Evolutionary conservation across 2,113 vertebrate species (phyloP).

Genomic region (Zosterops pallidus): DNA sequence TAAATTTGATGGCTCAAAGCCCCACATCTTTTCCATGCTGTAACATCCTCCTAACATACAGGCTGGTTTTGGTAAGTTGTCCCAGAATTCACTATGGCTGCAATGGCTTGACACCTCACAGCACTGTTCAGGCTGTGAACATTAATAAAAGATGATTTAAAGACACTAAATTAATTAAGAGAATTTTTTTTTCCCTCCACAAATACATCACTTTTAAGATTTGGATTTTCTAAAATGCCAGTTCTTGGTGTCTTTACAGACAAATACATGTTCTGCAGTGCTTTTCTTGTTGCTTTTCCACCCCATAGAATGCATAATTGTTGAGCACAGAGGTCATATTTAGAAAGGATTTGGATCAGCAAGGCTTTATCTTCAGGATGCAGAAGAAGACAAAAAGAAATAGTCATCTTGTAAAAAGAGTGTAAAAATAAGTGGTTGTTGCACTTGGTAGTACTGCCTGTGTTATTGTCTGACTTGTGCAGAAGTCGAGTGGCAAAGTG

Average conservation of each 20-base stretch:
- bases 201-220: neutral
- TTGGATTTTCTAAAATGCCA: neutral
- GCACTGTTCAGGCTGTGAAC: neutral
- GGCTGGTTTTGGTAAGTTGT: neutral
- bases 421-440: neutral
- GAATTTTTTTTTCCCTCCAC: neutral
- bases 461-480: neutral
- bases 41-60: neutral
- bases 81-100: neutral
- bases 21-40: neutral
- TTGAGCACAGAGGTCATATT: neutral
- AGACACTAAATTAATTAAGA: neutral
- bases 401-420: neutral
- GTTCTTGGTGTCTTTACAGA: neutral
- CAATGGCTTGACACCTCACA: neutral
- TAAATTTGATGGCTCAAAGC: neutral
- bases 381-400: neutral
- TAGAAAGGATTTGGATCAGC: neutral
- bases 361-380: neutral
- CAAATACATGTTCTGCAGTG: neutral
- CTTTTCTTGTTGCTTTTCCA: neutral
- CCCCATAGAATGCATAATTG: neutral
- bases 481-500: neutral
- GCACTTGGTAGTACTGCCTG: rapidly evolving
- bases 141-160: neutral